These are phyloP conservation scores for Anastrepha obliqua DNA, from an alignment of 1,140 invertebrate species.

Conservation along the genomic window DNA sequence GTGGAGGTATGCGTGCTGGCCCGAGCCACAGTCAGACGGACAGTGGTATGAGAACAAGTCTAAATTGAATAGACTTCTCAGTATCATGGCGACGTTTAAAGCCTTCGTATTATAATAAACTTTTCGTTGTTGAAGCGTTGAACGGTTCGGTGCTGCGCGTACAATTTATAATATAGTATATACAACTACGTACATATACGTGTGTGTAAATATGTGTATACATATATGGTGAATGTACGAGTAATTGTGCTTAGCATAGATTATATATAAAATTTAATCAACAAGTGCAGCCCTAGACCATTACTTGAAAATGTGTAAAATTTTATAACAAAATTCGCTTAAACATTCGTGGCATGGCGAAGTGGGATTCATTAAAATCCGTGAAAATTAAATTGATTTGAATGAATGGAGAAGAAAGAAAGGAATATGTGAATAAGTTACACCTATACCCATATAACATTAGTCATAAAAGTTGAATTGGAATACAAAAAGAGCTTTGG, in stretches of 20 bases:
- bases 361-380: background rate
- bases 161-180: background rate
- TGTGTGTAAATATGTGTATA: background rate
- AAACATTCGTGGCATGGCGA: background rate
- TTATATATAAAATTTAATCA: conserved; percentile 46
- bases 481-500: conserved; percentile 47
- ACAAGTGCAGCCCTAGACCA: background rate
- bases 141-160: conserved; percentile 50
- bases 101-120: conserved; percentile 49
- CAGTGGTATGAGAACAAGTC: conserved; percentile 49
- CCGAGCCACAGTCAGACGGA: conserved; percentile 12
- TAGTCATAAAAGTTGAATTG: conserved; percentile 49
- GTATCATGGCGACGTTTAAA: conserved; percentile 51
- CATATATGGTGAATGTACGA: conserved; percentile 1
- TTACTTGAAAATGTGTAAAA: conserved; percentile 13
- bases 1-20: conserved; percentile 24
- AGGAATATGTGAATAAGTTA: conserved; percentile 38
- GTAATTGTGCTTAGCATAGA: conserved; percentile 20
- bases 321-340: conserved; percentile 22
- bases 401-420: conserved; percentile 33
- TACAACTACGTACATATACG: background rate
- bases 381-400: conserved; percentile 44
- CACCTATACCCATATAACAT: conserved; percentile 11
- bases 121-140: conserved; percentile 34
- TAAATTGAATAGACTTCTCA: conserved; percentile 52